Conservation (phyloP, 2,113 vertebrate species). For the Ranitomeya imitator region DNA sequence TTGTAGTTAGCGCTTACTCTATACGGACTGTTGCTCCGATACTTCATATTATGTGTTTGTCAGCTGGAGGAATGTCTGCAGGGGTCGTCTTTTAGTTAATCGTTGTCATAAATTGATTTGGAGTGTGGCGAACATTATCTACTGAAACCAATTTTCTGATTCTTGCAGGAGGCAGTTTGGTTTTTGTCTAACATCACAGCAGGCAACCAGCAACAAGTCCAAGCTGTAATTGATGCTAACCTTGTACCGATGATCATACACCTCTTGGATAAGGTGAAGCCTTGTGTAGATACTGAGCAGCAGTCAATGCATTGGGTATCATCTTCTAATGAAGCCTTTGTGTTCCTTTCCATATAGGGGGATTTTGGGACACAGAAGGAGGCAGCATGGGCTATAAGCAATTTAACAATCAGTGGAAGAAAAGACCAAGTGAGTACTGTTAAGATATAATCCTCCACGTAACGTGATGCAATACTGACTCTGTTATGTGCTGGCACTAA, state of each 20-base stretch:
- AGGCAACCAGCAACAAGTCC: constrained; percentile 98
- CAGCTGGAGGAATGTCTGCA: too few species aligned
- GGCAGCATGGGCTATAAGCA: constrained; percentile 99
- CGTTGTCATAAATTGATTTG: too few species aligned
- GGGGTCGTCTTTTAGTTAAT: too few species aligned
- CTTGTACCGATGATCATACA: constrained; percentile 99
- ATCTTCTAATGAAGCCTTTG: not conserved
- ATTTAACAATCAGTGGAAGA: constrained; percentile 96
- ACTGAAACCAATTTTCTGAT: not conserved
- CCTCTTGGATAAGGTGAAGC: constrained; percentile 93
- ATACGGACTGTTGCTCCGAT: not conserved
- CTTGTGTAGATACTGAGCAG: not conserved
- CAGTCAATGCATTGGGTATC: too few species aligned
- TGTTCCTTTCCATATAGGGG: constrained; percentile 74
- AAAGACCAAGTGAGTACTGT: constrained; percentile 89
- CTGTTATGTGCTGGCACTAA: not conserved
- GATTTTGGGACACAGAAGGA: constrained; percentile 99
- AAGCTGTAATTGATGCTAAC: constrained; percentile 97
- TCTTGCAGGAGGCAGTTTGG: constrained; percentile 94
- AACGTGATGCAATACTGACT: not conserved
- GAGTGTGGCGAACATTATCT: not conserved
- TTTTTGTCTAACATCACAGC: constrained; percentile 99
- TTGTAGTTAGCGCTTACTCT: constrained; percentile 51
- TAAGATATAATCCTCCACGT: not conserved
- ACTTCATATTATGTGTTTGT: too few species aligned